Conservation (phyloP, 1,140 invertebrate genomes). For the Sinonovacula constricta region DNA sequence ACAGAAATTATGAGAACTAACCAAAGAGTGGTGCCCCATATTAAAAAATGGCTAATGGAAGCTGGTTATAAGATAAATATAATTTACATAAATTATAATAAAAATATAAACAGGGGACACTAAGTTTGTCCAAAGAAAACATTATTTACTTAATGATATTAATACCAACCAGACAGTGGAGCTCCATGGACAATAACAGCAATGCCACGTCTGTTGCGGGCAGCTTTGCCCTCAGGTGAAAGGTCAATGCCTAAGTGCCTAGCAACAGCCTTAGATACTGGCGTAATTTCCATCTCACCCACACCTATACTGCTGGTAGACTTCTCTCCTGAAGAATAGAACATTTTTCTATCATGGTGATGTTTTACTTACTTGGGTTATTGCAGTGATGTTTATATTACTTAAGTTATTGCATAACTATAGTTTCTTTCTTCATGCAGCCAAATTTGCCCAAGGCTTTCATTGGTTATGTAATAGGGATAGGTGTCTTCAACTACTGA, state of each 20-base stretch:
- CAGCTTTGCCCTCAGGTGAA: constrained; percentile 77
- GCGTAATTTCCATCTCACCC: constrained; percentile 78
- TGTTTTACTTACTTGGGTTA: no score
- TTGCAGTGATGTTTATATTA: no score
- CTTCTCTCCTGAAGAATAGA: constrained; percentile 36
- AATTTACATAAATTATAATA: constrained; percentile 15
- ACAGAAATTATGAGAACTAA: no score
- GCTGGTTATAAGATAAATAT: no score
- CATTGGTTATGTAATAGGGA: no score
- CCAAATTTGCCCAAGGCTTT: no score
- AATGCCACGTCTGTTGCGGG: constrained; percentile 77
- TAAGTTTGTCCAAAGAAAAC: not conserved
- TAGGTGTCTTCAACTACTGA: no score
- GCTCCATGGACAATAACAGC: constrained; percentile 78
- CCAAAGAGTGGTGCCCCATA: no score
- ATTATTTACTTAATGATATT: not conserved
- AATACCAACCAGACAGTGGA: constrained; percentile 72
- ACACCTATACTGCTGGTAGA: constrained; percentile 68
- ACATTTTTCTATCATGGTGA: no score
- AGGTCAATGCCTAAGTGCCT: constrained; percentile 78
- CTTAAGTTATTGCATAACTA: no score
- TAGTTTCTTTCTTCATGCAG: no score
- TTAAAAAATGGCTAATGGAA: no score
- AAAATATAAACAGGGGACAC: not conserved
- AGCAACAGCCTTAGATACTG: constrained; percentile 77